Conservation (phyloP, 2,797 vertebrate species). For the Craterocephalus amniculus region DNA sequence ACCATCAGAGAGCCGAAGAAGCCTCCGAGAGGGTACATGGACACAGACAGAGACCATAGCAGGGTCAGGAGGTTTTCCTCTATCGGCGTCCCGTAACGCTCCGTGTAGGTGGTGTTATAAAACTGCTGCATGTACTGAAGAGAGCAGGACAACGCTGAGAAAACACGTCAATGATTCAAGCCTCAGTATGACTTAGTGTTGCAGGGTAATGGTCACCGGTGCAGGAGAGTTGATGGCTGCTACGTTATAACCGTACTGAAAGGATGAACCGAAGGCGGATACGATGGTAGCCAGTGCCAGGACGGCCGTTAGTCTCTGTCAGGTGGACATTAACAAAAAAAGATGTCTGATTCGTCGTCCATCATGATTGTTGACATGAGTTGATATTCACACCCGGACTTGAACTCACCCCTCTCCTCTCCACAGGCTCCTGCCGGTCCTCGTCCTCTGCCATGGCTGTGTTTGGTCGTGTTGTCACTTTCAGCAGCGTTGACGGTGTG, state of each 20-base stretch:
- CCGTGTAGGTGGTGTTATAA: constrained; percentile 85
- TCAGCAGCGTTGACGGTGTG: constrained; percentile 16
- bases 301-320: constrained; percentile 83
- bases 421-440: constrained; percentile 30
- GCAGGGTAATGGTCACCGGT: constrained; percentile 72
- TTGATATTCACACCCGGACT: not conserved
- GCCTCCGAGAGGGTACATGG: constrained; percentile 93
- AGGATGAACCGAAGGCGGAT: constrained; percentile 92
- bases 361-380: constrained; percentile 6
- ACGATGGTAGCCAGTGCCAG: constrained; percentile 83
- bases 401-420: constrained; percentile 79
- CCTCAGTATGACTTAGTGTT: not conserved
- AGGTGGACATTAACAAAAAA: constrained; percentile 12
- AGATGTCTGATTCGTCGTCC: constrained; percentile 7
- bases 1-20: constrained; percentile 93
- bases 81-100: constrained; percentile 67
- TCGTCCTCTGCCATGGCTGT: constrained; percentile 59
- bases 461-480: constrained; percentile 24
- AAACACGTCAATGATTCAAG: not conserved
- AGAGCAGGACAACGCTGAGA: constrained; percentile 29
- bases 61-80: constrained; percentile 71
- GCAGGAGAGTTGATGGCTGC: constrained; percentile 90
- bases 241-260: constrained; percentile 97
- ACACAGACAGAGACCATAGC: constrained; percentile 94
- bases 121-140: constrained; percentile 90